Evolutionary conservation across 2,888 invertebrate species (phyloP).

Genomic region (Stenichneumon culpator): DNA sequence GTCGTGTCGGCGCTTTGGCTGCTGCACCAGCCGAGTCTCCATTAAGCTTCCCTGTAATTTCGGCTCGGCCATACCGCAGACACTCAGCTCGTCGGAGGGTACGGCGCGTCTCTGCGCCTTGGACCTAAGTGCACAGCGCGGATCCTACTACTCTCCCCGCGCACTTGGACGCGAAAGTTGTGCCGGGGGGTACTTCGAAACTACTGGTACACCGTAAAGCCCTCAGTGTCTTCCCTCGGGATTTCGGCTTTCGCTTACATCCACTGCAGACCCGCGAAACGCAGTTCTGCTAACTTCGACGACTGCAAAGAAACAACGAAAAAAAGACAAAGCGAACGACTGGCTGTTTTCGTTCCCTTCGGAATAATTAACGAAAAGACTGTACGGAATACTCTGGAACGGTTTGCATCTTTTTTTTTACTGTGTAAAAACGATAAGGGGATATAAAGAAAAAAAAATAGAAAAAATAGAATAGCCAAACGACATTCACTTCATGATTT

Average conservation of each 20-base stretch:
- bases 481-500: slow-evolving; percentile 2
- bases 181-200: slow-evolving; percentile 71
- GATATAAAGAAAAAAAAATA: background rate
- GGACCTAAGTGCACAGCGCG: slow-evolving; percentile 69
- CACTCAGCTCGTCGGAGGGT: slow-evolving; percentile 68
- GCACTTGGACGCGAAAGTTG: slow-evolving; percentile 74
- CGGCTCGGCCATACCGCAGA: slow-evolving; percentile 74
- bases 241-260: slow-evolving; percentile 18
- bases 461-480: background rate
- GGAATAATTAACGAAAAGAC: background rate
- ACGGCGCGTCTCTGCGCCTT: slow-evolving; percentile 29
- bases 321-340: background rate
- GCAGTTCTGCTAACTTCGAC: background rate
- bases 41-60: slow-evolving; percentile 78
- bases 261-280: slow-evolving; percentile 17
- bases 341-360: background rate
- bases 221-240: slow-evolving; percentile 63
- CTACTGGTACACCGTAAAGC: slow-evolving; percentile 73
- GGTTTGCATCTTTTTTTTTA: background rate
- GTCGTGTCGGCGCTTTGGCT: slow-evolving; percentile 32
- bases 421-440: background rate
- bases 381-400: background rate
- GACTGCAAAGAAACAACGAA: slow-evolving; percentile 32
- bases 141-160: slow-evolving; percentile 63
- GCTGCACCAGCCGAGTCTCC: slow-evolving; percentile 67